A percentile compares a stretch with the other conserved stretches of the same genome.
Conservation (phyloP, 2,113 vertebrate species). For the Thalassarche chlororhynchos region DNA sequence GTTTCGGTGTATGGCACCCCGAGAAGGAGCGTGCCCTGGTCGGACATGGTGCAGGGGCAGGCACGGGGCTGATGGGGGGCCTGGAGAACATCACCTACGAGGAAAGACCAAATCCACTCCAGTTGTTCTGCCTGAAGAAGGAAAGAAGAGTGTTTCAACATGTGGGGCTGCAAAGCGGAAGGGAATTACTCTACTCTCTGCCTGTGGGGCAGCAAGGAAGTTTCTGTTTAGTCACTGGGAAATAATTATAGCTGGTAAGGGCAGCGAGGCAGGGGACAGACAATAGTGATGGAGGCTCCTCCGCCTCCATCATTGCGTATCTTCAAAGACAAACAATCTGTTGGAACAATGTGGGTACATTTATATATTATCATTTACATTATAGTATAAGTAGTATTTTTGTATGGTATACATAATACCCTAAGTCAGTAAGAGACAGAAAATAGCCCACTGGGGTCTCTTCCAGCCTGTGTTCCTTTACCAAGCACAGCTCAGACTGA, state of each 20-base stretch:
- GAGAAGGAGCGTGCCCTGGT: rapidly evolving
- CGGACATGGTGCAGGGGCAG: not conserved
- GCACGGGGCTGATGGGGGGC: not conserved
- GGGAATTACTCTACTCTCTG: not conserved
- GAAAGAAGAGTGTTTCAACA: not conserved
- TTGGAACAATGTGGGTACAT: not conserved
- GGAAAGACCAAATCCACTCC: not conserved
- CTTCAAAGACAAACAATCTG: not conserved
- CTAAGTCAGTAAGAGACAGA: not conserved
- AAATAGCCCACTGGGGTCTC: not conserved
- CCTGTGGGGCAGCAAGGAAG: not conserved
- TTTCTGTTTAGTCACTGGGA: not conserved
- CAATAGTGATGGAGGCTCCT: not conserved
- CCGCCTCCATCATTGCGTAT: not conserved
- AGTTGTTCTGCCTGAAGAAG: not conserved
- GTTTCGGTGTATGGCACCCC: not conserved
- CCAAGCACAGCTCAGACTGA: not conserved
- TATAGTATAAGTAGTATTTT: not conserved
- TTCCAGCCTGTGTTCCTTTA: not conserved
- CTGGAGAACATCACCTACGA: not conserved
- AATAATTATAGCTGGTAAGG: not conserved
- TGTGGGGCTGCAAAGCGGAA: not conserved
- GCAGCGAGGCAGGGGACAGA: not conserved
- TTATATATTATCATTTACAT: not conserved
- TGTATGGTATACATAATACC: not conserved